Conservation (phyloP, 1,140 invertebrate species). For the Laupala kohalensis region DNA sequence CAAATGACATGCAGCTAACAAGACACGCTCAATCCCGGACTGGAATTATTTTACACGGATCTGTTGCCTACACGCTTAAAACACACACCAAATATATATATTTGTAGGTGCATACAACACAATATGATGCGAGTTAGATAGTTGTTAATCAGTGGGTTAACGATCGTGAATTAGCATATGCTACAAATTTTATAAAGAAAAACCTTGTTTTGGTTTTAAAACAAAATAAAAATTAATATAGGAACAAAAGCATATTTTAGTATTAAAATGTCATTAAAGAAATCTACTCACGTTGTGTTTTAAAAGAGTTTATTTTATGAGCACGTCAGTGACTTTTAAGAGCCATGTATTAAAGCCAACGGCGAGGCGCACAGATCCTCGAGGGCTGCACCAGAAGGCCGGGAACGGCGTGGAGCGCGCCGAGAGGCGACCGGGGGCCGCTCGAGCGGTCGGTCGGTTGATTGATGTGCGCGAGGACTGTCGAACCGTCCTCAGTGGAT, state of each 20-base stretch:
- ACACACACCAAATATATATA: not conserved
- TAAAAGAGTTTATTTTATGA: not conserved
- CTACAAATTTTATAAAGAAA: not conserved
- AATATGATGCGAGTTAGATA: not conserved
- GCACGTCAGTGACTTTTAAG: not conserved
- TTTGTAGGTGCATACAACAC: not conserved
- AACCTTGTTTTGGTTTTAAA: not conserved
- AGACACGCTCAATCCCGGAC: not conserved
- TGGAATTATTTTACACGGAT: not conserved
- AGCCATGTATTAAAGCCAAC: not conserved
- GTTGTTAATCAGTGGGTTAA: not conserved
- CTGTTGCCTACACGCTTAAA: not conserved
- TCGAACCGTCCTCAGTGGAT: not conserved
- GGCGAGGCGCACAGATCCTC: too few species aligned
- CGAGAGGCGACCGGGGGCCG: too few species aligned
- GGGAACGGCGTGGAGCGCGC: too few species aligned
- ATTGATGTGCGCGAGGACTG: too few species aligned
- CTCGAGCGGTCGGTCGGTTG: not conserved
- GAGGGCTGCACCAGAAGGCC: too few species aligned
- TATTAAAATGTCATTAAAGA: not conserved
- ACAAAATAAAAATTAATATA: not conserved
- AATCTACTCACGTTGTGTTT: not conserved
- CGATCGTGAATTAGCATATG: not conserved
- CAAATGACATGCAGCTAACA: not conserved
- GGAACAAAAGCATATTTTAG: not conserved